A percentile compares a stretch with the other conserved stretches of the same genome.
Conservation (phyloP, 2,113 vertebrate species). For the Copsychus sechellarum region DNA sequence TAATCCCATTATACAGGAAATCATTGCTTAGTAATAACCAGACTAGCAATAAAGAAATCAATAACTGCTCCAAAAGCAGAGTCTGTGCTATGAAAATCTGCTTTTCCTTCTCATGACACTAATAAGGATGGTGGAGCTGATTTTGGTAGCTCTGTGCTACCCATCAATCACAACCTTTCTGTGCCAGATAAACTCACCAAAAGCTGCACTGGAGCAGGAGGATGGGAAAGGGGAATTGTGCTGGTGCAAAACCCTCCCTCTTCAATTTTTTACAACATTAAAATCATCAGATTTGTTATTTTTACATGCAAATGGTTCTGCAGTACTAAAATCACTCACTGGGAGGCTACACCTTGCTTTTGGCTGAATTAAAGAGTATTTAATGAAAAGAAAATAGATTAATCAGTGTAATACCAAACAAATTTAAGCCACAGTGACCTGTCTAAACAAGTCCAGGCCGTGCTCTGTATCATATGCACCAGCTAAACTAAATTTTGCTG, state of each 20-base stretch:
- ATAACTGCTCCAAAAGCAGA: background rate
- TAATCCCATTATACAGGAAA: background rate
- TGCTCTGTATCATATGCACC: too few species aligned
- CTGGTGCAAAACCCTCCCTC: background rate
- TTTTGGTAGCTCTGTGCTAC: background rate
- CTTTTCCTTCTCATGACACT: background rate
- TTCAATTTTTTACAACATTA: background rate
- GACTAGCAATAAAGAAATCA: conserved; percentile 37
- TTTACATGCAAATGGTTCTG: background rate
- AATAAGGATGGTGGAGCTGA: background rate
- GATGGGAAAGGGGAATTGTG: background rate
- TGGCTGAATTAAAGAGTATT: background rate
- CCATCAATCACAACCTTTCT: background rate
- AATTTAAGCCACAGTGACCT: too few species aligned
- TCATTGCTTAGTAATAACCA: conserved; percentile 45
- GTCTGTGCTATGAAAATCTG: background rate
- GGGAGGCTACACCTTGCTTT: background rate
- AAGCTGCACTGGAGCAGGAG: background rate
- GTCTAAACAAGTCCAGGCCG: too few species aligned
- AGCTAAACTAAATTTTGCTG: too few species aligned
- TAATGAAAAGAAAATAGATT: background rate
- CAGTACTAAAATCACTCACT: background rate
- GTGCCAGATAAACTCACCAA: background rate
- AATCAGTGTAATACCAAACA: background rate
- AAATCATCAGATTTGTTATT: background rate